Base-by-base conservation (phyloP, 2,113 vertebrate genomes). In the Collichthys lucidus region DNA sequence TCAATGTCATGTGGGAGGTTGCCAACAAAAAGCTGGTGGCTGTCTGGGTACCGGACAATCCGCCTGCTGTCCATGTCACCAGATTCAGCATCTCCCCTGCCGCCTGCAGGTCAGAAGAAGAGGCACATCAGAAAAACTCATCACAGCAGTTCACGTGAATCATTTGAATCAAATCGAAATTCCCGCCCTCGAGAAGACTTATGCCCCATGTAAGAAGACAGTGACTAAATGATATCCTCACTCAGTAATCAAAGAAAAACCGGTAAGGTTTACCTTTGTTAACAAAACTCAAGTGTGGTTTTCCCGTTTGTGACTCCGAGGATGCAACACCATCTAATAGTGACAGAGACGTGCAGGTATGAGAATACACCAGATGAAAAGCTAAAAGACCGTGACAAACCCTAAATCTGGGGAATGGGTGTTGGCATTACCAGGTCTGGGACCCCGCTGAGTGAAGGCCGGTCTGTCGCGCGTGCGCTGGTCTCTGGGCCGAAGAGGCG, bases 11-110 rank as follows among this genome's bases (percentile, higher is more conserved):
- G 96, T 0, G 97, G 97, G 85, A 99, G 94, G 86, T 99, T 99
- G 65, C 98, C 98, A 72, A 99, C 98, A 74, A 98, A 99, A 57
- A 99, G 97, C 89, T 99, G 98, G 89, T 98, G 97, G 91, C 97
- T 98, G 90, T 99, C 98, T 0, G 97, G 98, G 74, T 98, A 98
- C 59, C 97, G 95, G 64, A 97, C 95, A 52, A 96, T 96, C 67
- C 98, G 94, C 17, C 97, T 95, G 84, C 87, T 96, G 70, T 99
- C 98, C 22, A 97, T 95, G 69, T 99, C 98, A 1, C 95, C 96
- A 77, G 96, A 94, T 20, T 98, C 97, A 20, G 91, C 80, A 47
- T 98, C 97, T 65, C 94, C 96, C 87, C 97, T 94, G 49, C 96
- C 80, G 53, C 92, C 97, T 99, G 49, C 46, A 35, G 47, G 55